These are phyloP conservation scores for Enteromius argenteus DNA, from an alignment of 2,797 vertebrate genomes.

Conservation along the genomic window DNA sequence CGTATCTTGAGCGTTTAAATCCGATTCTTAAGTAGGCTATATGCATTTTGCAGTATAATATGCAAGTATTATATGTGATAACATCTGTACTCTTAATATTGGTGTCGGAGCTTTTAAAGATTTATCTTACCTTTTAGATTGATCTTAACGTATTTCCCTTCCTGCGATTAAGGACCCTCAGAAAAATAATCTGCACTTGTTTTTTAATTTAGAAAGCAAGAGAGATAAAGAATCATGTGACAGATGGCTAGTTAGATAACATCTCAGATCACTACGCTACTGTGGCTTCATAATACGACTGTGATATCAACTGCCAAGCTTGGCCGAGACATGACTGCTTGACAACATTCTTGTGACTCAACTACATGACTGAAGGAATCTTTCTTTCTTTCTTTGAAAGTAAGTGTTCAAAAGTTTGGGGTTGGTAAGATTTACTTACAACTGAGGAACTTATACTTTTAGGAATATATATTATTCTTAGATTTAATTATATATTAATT, in stretches of 20 bases:
- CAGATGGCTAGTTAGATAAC: constrained; percentile 68
- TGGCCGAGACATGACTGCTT: constrained; percentile 28
- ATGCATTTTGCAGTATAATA: not conserved
- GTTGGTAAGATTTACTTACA: not conserved
- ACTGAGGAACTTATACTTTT: too few relatives aligned
- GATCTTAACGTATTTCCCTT: not conserved
- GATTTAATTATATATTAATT: not conserved
- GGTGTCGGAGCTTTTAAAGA: not conserved
- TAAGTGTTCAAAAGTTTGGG: not conserved
- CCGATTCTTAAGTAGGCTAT: not conserved
- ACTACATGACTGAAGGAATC: constrained; percentile 12
- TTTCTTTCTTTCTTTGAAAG: not conserved
- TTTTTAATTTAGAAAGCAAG: constrained; percentile 38
- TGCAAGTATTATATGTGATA: not conserved
- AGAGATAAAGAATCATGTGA: constrained; percentile 61
- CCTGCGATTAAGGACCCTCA: constrained; percentile 10
- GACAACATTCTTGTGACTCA: constrained; percentile 35
- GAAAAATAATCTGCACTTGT: constrained; percentile 13
- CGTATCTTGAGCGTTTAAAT: not conserved
- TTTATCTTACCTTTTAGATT: not conserved
- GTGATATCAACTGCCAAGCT: constrained; percentile 40
- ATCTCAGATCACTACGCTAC: constrained; percentile 48
- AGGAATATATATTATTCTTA: not conserved
- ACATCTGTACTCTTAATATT: not conserved
- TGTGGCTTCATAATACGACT: constrained; percentile 41